A percentile compares a stretch with the other conserved stretches of the same genome.
phyloP scores from a whole-genome alignment of 2,888 invertebrate species.

The Lasioglossum calceatum region DNA sequence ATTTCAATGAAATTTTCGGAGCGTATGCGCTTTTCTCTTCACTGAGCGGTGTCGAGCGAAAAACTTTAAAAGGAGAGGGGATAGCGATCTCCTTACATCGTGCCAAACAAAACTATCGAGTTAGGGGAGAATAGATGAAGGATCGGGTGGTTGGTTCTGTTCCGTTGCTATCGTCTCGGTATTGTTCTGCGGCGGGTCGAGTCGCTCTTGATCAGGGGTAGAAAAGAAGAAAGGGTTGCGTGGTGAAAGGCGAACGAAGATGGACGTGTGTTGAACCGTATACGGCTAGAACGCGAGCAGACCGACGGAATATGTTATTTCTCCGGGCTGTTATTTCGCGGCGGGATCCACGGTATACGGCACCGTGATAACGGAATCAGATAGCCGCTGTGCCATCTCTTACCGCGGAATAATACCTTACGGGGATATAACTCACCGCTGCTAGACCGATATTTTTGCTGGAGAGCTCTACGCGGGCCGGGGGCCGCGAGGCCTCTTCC shows the following conservation, averaged over 20 bases:
- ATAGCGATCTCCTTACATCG: too few relatives aligned
- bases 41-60: too few relatives aligned
- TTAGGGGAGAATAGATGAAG: background rate
- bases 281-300: slow-evolving; percentile 38
- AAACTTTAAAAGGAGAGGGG: too few relatives aligned
- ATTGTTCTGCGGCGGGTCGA: slow-evolving; percentile 35
- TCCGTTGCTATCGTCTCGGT: slow-evolving; percentile 21
- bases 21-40: too few relatives aligned
- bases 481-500: background rate
- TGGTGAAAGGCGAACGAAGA: slow-evolving; percentile 46
- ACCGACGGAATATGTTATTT: slow-evolving; percentile 65
- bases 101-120: background rate
- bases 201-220: background rate
- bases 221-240: slow-evolving; percentile 22
- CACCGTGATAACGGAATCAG: slow-evolving; percentile 75
- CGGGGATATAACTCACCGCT: slow-evolving; percentile 75
- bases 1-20: too few relatives aligned
- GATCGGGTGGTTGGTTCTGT: background rate
- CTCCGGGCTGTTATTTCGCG: slow-evolving; percentile 70
- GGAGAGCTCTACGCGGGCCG: slow-evolving; percentile 25
- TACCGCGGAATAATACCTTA: slow-evolving; percentile 74
- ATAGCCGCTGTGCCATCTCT: slow-evolving; percentile 74
- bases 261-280: slow-evolving; percentile 21
- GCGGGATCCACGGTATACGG: slow-evolving; percentile 61
- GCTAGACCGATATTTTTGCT: slow-evolving; percentile 74